A percentile compares a stretch with the other conserved stretches of the same genome.
phyloP scores from a whole-genome alignment of 2,797 vertebrate genomes.

The Cossypha dichroa region DNA sequence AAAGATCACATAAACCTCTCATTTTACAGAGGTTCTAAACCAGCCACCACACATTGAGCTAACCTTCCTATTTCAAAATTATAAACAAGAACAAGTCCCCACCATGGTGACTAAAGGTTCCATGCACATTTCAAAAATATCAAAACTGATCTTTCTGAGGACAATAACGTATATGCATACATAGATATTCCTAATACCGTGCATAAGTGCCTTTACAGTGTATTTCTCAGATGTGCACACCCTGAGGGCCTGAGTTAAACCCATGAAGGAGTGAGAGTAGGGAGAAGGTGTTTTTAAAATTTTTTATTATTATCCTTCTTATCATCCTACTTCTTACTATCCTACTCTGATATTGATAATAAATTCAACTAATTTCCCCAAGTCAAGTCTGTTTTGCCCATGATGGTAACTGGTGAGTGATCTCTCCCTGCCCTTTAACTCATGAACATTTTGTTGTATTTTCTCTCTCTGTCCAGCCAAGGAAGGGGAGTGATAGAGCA shows the following conservation, averaged over 20 bases:
- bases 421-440: neutral
- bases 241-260: neutral
- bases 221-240: neutral
- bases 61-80: neutral
- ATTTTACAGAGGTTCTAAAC: neutral
- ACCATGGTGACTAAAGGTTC: neutral
- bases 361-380: neutral
- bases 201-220: neutral
- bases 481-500: neutral
- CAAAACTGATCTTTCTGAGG: neutral
- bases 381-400: neutral
- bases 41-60: neutral
- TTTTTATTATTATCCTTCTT: neutral
- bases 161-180: fast-evolving
- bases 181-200: neutral
- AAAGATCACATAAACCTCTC: neutral
- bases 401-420: neutral
- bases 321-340: neutral
- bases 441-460: neutral
- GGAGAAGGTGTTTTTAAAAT: neutral
- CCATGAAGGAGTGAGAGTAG: neutral
- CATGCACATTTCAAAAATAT: neutral
- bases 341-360: neutral
- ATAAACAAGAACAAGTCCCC: neutral
- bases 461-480: neutral